Base-by-base conservation (phyloP, 2,113 vertebrate genomes). In the Coryphaenoides rupestris region DNA sequence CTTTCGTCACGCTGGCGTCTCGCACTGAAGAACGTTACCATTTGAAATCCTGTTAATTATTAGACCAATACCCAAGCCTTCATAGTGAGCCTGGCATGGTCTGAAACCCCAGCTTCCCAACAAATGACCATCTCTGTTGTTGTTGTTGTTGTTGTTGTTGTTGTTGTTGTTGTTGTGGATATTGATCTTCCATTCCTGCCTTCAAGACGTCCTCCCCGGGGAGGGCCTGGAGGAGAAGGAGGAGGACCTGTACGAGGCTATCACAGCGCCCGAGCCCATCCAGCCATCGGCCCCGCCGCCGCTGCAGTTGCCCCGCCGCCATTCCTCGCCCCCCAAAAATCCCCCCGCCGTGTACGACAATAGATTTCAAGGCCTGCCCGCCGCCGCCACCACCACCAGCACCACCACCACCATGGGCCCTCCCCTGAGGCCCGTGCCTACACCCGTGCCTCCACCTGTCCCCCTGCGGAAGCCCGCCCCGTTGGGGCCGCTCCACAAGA, bases 31-130 rank as follows among this genome's bases (percentile, higher is more conserved):
- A 50, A 50, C 5, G 49, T 68, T 60, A 24, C 12, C 33, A 4
- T 62, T 83, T 84, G 84, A 85, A 87, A 72, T 5, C 19, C 24
- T 74, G 85, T 87, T 81, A 86, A 87, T 87, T 6, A 87, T 86
- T 86, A 87, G 24, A 56, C 74, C 16, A 61, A 50, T 21, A 5
- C n/a, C 63, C 56, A 70, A 47, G 57, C 2, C 13, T 62, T 68
- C 19, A 46, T 54, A 62, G 49, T 69, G 58, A 65, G 76, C 62
- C 26, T 1, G 21, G 13, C 60, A 19, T 52, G 53, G 19, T 12
- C 33, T 40, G 33, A 40, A 40, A 12, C 33, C 6, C 33, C 33
- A 10, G 33, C 33, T 26, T 3, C 33, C 13, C 9, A 40, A 40
- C 33, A 7, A 2, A 59, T 4, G 24, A 7, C 52, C 19, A 21